Conservation (phyloP, 2,888 invertebrate species). For the Lissocephala sabroskyi region DNA sequence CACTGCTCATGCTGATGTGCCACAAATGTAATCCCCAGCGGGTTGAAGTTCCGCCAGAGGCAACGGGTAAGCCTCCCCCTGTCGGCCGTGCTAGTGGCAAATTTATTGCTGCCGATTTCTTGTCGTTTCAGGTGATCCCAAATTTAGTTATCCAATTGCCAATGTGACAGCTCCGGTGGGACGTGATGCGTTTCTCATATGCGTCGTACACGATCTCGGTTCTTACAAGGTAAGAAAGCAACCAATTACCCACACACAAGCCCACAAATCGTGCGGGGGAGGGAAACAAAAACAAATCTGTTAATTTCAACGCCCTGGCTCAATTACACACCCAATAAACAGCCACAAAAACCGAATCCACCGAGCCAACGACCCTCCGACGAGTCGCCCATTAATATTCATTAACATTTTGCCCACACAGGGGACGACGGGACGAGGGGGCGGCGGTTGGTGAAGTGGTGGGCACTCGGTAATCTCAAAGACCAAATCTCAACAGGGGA, state of each 20-base stretch:
- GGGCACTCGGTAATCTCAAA: conserved; percentile 49
- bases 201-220: conserved; percentile 79
- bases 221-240: conserved; percentile 77
- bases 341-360: conserved; percentile 32
- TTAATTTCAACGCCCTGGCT: conserved; percentile 29
- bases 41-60: conserved; percentile 67
- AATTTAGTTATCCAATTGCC: conserved; percentile 78
- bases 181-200: conserved; percentile 79
- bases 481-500: conserved; percentile 54
- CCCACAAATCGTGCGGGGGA: too few relatives aligned
- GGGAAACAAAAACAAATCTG: conserved; percentile 17
- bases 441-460: too few relatives aligned
- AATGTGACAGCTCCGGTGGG: conserved; percentile 81
- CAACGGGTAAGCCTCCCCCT: conserved; percentile 67
- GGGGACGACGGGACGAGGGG: conserved; percentile 10
- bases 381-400: conserved; percentile 51
- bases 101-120: too few relatives aligned
- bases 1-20: conserved; percentile 64
- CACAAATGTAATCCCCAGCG: conserved; percentile 57
- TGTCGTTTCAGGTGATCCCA: conserved; percentile 76
- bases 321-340: conserved; percentile 62
- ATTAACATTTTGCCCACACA: conserved; percentile 48
- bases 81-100: too few relatives aligned
- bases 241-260: too few relatives aligned
- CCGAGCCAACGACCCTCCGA: conserved; percentile 13